Evolutionary conservation across 92 coral and sea anemone species (phyloP), one percentile per base, ranked within the genome.

Genomic region (Bergia sp.): DNA sequence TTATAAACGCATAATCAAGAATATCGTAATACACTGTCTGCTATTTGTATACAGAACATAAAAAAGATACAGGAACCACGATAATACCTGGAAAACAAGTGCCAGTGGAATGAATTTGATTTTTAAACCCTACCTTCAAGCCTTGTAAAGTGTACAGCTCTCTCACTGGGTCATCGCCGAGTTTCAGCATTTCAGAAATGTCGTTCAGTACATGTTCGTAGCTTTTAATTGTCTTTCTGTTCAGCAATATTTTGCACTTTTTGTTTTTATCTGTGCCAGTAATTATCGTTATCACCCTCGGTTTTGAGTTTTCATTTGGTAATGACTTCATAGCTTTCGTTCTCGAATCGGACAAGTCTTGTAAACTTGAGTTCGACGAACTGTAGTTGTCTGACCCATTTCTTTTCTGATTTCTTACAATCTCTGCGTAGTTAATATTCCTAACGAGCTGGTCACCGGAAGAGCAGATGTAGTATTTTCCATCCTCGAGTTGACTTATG

Each of bases 371-470:
- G 38, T 40, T 91, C 45, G 80, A 90, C 21, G 90, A 85, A 1
- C 81, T 91, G 20, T 86, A 38, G 16, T 82, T 85, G 11, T 79
- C 92, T 2, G 82, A 78, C 21, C 7, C 83, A 38, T 69, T 69
- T 73, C 80, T 94, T 71, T 71, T 65, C 37, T 84, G 79, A n/a
- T 83, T 83, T 85, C 76, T 89, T 29, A 77, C 80, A 50, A 4
- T 69, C 44, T 75, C 88, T 53, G 88, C 91, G 49, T 95, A 95
- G 86, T 86, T 85, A 11, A 95, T 91, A 85, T 90, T 92, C 76
- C 89, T 79, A 49, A 95, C 89, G 23, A 93, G 85, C 12, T 93
- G 96, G 81, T 95, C 98, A 87, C 98, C 98, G 36, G 98, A 95
- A 44, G 98, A 95, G 84, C 98, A 95, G 5, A 95, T 81, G 64